phyloP scores from a whole-genome alignment of 2,888 invertebrate genomes.

The Phrixothrix hirtus region DNA sequence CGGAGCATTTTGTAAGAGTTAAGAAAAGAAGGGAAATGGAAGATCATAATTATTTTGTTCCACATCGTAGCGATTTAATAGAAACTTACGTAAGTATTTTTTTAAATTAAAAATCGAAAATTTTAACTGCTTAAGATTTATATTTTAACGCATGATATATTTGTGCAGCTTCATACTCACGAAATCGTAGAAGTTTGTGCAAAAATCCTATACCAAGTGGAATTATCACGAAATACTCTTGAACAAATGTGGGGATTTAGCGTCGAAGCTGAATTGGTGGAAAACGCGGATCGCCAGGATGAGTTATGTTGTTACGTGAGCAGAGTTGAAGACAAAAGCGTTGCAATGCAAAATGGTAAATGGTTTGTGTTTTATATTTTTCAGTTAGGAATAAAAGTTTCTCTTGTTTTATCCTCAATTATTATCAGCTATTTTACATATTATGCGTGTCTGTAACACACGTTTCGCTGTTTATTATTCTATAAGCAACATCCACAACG shows the following conservation, averaged over 20 bases:
- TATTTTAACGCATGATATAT: no score
- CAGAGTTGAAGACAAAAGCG: conserved; percentile 92
- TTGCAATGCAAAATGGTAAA: conserved; percentile 94
- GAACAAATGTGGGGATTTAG: conserved; percentile 99
- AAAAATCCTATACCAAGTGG: conserved; percentile 95
- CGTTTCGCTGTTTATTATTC: conserved; percentile 11
- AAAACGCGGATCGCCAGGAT: conserved; percentile 94
- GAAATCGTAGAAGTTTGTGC: conserved; percentile 95
- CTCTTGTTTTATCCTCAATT: no score
- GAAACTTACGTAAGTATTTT: conserved; percentile 85
- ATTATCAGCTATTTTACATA: conserved; percentile 2
- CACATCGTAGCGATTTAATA: conserved; percentile 90
- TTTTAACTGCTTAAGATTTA: no score
- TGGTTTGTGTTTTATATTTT: no score
- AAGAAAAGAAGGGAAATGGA: conserved; percentile 94
- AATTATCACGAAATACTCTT: conserved; percentile 83
- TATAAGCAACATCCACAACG: conserved; percentile 11
- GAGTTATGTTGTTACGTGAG: conserved; percentile 97
- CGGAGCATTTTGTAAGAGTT: conserved; percentile 94
- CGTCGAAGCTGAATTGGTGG: conserved; percentile 95
- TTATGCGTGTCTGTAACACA: background rate
- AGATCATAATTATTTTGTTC: conserved; percentile 95
- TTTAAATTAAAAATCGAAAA: no score
- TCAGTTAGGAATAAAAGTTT: background rate
- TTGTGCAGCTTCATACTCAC: conserved; percentile 81